A percentile compares a stretch with the other conserved stretches of the same genome.
These are phyloP conservation scores for Botia kubotai DNA, from an alignment of 2,797 vertebrate genomes.

Conservation along the genomic window DNA sequence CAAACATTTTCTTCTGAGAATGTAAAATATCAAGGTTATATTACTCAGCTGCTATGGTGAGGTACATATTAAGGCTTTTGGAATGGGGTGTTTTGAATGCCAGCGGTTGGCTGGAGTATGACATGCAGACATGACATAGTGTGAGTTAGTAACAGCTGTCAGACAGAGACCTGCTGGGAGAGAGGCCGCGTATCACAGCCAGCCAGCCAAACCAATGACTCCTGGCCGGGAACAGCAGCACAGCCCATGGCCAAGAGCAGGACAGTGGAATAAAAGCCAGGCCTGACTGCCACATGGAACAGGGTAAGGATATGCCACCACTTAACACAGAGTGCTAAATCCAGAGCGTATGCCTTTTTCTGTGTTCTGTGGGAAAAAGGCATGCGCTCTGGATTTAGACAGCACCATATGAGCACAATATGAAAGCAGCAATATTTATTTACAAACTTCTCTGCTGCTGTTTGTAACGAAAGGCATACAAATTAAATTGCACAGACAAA, in stretches of 20 bases:
- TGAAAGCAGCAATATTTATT: slow-evolving; percentile 25
- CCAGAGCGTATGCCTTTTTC: too few relatives aligned
- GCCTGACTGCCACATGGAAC: slow-evolving; percentile 4
- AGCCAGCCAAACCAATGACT: slow-evolving; percentile 46
- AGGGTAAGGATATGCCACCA: neutral
- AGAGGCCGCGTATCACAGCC: slow-evolving; percentile 43
- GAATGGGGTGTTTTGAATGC: slow-evolving; percentile 19
- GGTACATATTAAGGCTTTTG: slow-evolving; percentile 18
- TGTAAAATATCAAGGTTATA: neutral
- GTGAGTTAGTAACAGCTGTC: slow-evolving; percentile 45
- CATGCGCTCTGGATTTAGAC: slow-evolving; percentile 18
- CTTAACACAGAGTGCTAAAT: slow-evolving; percentile 3
- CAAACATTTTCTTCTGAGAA: too few relatives aligned
- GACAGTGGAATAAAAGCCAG: slow-evolving; percentile 21
- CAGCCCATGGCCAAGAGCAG: slow-evolving; percentile 3
- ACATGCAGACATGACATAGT: slow-evolving; percentile 18
- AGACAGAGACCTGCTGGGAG: slow-evolving; percentile 48
- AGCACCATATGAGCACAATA: slow-evolving; percentile 2
- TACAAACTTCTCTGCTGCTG: slow-evolving; percentile 6
- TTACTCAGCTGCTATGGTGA: slow-evolving; percentile 55
- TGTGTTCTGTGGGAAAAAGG: neutral
- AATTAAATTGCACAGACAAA: slow-evolving; percentile 8
- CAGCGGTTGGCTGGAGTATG: slow-evolving; percentile 23
- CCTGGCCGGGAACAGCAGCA: slow-evolving; percentile 44
- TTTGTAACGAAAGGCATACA: neutral